These are phyloP conservation scores for Takifugu rubripes DNA, from an alignment of 2,797 vertebrate species.

Conservation along the genomic window DNA sequence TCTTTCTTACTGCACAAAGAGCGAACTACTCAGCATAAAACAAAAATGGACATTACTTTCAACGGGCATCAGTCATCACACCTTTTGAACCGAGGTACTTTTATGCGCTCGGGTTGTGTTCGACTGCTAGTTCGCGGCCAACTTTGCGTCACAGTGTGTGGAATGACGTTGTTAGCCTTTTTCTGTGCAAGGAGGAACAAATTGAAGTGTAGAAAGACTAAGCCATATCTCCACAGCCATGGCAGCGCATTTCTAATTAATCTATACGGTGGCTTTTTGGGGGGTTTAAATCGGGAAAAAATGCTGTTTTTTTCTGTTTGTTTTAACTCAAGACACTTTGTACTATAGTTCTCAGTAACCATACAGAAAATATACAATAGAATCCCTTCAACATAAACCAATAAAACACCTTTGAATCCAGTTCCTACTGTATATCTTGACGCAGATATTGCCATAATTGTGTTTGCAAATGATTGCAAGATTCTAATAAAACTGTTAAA, in stretches of 20 bases:
- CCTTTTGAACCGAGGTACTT: too few species aligned
- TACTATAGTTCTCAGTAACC: constrained; percentile 88
- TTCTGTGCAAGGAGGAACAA: constrained; percentile 44
- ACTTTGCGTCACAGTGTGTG: constrained; percentile 43
- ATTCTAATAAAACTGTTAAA: constrained; percentile 93
- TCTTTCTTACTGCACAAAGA: background rate
- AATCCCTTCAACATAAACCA: constrained; percentile 82
- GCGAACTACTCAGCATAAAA: background rate
- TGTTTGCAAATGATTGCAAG: constrained; percentile 94
- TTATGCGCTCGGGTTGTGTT: constrained; percentile 32
- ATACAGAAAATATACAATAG: constrained; percentile 81
- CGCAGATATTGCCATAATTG: constrained; percentile 92
- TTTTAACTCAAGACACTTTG: constrained; percentile 71
- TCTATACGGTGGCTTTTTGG: constrained; percentile 37
- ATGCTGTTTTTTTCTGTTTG: constrained; percentile 39
- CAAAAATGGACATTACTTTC: constrained; percentile 6
- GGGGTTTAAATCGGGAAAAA: too few species aligned
- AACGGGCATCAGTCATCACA: constrained; percentile 24
- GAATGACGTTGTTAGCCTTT: constrained; percentile 47
- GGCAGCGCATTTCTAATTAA: constrained; percentile 74
- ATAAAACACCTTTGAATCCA: constrained; percentile 75
- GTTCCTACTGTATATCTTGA: constrained; percentile 94
- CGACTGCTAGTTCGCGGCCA: constrained; percentile 39
- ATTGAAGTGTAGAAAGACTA: constrained; percentile 76
- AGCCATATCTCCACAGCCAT: constrained; percentile 88